Percentiles rank a stretch among this genome's conserved stretches.
Conservation (phyloP, 2,797 vertebrate genomes). For the Choloepus didactylus region DNA sequence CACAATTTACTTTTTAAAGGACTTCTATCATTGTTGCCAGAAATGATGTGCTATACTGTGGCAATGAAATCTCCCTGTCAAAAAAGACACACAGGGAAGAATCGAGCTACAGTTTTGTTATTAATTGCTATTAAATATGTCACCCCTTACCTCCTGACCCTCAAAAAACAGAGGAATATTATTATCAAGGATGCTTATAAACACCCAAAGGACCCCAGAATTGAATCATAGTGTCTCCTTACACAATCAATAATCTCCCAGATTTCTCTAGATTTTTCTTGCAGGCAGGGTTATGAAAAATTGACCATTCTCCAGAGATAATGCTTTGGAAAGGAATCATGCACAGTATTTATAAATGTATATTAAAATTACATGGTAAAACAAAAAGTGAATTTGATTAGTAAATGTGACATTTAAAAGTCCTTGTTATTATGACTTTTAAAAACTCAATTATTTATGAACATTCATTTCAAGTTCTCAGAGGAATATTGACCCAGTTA, state of each 20-base stretch:
- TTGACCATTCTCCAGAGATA: background rate
- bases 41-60: slow-evolving; percentile 53
- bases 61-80: slow-evolving; percentile 61
- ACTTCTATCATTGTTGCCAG: slow-evolving; percentile 67
- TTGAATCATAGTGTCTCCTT: background rate
- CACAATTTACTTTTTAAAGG: slow-evolving; percentile 78
- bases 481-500: slow-evolving; percentile 71
- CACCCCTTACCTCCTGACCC: background rate
- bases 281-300: slow-evolving; percentile 27
- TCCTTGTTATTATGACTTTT: slow-evolving; percentile 66
- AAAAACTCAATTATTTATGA: slow-evolving; percentile 74
- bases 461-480: slow-evolving; percentile 64
- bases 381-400: slow-evolving; percentile 69
- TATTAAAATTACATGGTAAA: slow-evolving; percentile 67
- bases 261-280: slow-evolving; percentile 32
- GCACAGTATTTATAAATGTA: background rate
- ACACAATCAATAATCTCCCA: slow-evolving; percentile 40
- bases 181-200: background rate
- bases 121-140: slow-evolving; percentile 71
- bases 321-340: background rate
- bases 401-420: slow-evolving; percentile 72
- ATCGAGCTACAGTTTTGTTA: slow-evolving; percentile 14
- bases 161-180: background rate
- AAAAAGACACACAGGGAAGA: slow-evolving; percentile 55
- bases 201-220: background rate